Base-by-base conservation (phyloP, 2,797 vertebrate species). In the Mormyrops boulengeri region DNA sequence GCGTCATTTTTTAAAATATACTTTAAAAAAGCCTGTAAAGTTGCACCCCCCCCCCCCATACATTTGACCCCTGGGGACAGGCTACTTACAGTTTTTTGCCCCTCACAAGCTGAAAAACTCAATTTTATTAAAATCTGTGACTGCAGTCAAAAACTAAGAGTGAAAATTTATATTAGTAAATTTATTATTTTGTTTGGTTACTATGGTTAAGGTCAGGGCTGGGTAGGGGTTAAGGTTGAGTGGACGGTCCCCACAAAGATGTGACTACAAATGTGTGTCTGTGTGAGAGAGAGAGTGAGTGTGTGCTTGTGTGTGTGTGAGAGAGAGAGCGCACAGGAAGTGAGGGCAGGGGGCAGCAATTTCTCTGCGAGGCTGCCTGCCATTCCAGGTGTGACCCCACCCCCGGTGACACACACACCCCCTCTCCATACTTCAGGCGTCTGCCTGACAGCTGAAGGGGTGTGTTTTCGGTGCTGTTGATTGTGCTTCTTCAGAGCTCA, bases 231-330 rank as follows among this genome's bases (percentile, higher is more conserved):
- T 62, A 62, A 1, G 8, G 8, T 62, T 62, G 60, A 11, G 8
- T 62, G 22, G 8, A 62, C 22, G 2, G 60, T 62, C 60, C 22
- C 9, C n/a, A 26, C 22, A 62, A 62, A 26, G 22, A 11, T 62
- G 26, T 26, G 22, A 62, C 26, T 62, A 44, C 2, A 30, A 52
- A 50, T 8, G 8, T 44, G 17, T 84, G 17, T 89, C 7, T 22
- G 87, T 34, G 38, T 11, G 22, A 8, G n/a, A 22, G 57, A 26
- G n/a, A 62, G 22, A 26, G 60, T 49, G 88, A 85, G 73, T 57
- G 86, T 90, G 90, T 90, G 80, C 30, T 80, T 88, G 88, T 55
- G 87, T 57, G 57, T 89, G 57, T 7, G 66, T 73, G 44, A 14
- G 11, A 60, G 57, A 19, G 19, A 22, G 57, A 22, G n/a, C 26